Evolutionary conservation across 2,888 invertebrate species (phyloP).

Genomic region (Callosobruchus maculatus): DNA sequence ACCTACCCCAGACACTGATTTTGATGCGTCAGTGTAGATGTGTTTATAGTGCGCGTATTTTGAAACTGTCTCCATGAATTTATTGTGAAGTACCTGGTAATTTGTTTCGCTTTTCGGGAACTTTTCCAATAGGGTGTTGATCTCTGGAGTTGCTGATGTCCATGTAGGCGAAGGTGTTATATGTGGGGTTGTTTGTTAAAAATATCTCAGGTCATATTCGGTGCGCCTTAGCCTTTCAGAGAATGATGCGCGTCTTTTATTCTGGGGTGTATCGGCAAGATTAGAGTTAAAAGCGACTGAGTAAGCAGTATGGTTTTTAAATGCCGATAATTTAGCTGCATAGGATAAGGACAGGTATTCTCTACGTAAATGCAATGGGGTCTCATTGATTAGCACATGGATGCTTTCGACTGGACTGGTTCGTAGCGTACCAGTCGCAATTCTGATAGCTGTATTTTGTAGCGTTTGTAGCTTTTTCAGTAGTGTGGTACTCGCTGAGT

Average conservation of each 20-base stretch:
- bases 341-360: not conserved
- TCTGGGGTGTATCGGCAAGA: not conserved
- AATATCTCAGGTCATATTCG: not conserved
- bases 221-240: not conserved
- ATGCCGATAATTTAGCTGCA: not conserved
- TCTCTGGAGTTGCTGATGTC: not conserved
- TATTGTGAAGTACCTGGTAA: not conserved
- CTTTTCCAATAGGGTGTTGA: not conserved
- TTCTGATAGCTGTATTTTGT: conserved; percentile 4
- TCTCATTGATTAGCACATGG: not conserved
- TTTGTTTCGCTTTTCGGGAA: not conserved
- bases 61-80: not conserved
- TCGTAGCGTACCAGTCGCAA: conserved; percentile 2
- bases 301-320: not conserved
- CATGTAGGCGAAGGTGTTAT: not conserved
- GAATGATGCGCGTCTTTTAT: not conserved
- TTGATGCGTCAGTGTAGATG: not conserved
- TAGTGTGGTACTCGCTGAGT: conserved; percentile 1
- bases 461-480: conserved; percentile 3
- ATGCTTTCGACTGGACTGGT: conserved; percentile 3
- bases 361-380: conserved; percentile 1
- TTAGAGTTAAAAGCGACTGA: not conserved
- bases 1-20: not conserved
- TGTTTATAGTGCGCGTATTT: not conserved
- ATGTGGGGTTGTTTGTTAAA: not conserved